Base-by-base conservation (phyloP, 2,113 vertebrate species). In the Zingel zingel region DNA sequence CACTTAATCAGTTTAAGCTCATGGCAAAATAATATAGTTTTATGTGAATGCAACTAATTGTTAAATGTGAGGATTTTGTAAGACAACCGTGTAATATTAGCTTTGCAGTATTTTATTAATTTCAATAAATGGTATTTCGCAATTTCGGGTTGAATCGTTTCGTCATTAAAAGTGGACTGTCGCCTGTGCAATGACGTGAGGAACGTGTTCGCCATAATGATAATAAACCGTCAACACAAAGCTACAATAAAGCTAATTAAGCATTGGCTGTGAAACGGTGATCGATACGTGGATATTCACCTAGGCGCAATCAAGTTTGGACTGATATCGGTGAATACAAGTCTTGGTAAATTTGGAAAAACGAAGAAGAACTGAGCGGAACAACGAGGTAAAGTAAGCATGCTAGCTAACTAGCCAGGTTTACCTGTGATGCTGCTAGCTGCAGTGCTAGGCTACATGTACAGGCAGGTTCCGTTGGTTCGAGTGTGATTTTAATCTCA, bases 121-220 rank as follows among this genome's bases (percentile, higher is more conserved):
- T 45, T 39, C 0, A 84, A 81, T 88, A 85, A 84, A 77, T 1
- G 4, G 9, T 18, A 53, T 71, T 56, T 57, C 7, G 4, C 63
- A 88, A 86, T 83, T 90, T 87, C 65, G 48, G 70, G 23, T 36
- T 12, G 36, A 30, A 3, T 77, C 36, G 11, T 75, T n/a, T 81
- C 94, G 93, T 95, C 93, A 94, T 91, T 70, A 87, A 73, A 54
- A 83, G 65, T 80, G 27, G 94, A 79, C 93, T 0, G 93, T 93
- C 94, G 93, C 94, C 11, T 0, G 1, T 54, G 27, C 15, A 19
- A 57, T 94, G 94, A 95, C 92, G 93, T 71, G 1, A 0, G 25
- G 86, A 94, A 94, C 94, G 94, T 95, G 94, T 89, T 94, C 91
- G 93, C 93, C 91, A 92, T 94, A 90, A 95, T 94, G 93, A 93